These are phyloP conservation scores for Euproctis similis DNA, from an alignment of 2,888 invertebrate genomes.

Conservation along the genomic window DNA sequence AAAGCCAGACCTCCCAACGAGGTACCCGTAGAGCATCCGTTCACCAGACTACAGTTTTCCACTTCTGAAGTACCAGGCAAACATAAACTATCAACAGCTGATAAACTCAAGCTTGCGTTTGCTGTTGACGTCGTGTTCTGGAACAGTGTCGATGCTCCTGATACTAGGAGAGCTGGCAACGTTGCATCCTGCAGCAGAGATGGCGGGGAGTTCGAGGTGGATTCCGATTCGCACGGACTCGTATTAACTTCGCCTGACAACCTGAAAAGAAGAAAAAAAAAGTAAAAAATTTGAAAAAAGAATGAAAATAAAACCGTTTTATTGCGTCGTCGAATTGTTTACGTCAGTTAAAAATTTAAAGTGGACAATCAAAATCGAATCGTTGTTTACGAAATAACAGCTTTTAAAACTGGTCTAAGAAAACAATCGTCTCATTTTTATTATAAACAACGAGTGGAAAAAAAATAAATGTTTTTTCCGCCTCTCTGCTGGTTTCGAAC, in stretches of 20 bases:
- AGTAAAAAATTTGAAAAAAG: too few species aligned
- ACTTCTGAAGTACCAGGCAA: conserved; percentile 41
- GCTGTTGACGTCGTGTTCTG: conserved; percentile 53
- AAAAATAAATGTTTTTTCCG: conserved; percentile 15
- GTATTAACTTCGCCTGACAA: conserved; percentile 65
- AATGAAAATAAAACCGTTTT: conserved; percentile 5
- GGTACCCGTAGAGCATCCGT: conserved; percentile 58
- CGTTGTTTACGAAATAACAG: conserved; percentile 23
- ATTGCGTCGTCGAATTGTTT: conserved; percentile 10
- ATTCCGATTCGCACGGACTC: conserved; percentile 78
- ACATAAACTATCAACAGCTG: conserved; percentile 44
- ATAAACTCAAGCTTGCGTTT: conserved; percentile 28
- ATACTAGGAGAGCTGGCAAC: conserved; percentile 62
- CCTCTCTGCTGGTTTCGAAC: conserved; percentile 1
- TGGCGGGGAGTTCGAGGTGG: conserved; percentile 77
- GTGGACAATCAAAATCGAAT: conserved; percentile 11
- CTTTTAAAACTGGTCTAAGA: conserved; percentile 19
- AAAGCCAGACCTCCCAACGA: conserved; percentile 51
- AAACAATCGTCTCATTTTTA: conserved; percentile 17
- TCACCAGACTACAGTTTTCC: conserved; percentile 53
- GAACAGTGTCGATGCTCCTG: conserved; percentile 59
- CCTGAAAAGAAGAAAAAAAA: conserved; percentile 35
- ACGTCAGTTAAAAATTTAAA: conserved; percentile 15
- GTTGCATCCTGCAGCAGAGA: conserved; percentile 61
- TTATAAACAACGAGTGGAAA: conserved; percentile 16